Percentiles rank a stretch among this genome's conserved stretches.
phyloP scores from a whole-genome alignment of 2,113 vertebrate species.

The Stegastes partitus region DNA sequence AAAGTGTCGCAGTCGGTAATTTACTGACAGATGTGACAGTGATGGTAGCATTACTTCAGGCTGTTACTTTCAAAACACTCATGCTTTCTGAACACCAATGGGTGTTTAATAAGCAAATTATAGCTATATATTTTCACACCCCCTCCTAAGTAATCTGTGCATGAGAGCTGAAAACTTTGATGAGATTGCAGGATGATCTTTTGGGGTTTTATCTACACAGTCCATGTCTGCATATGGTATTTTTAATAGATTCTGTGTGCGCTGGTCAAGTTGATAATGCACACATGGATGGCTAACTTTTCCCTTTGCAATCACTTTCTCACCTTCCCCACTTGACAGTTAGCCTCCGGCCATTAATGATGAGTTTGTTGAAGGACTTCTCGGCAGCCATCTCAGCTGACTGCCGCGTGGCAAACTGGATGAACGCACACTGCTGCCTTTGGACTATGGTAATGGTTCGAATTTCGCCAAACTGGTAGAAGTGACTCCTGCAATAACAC shows the following conservation, averaged over 20 bases:
- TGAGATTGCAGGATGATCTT: neutral
- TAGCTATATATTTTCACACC: conserved; percentile 3
- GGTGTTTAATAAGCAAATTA: conserved; percentile 30
- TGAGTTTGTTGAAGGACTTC: conserved; percentile 99
- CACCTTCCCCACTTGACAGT: conserved; percentile 99
- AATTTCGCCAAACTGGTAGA: conserved; percentile 99
- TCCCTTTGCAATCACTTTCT: conserved; percentile 40
- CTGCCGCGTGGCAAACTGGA: conserved; percentile 96
- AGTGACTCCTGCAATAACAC: conserved; percentile 89
- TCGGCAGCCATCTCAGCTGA: conserved; percentile 95
- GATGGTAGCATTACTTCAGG: neutral
- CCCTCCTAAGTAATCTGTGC: neutral
- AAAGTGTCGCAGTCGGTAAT: neutral
- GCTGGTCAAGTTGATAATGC: neutral
- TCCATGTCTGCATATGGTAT: too few relatives aligned
- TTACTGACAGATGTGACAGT: conserved; percentile 7
- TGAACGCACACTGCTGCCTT: conserved; percentile 97
- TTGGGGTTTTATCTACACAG: neutral
- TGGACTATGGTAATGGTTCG: conserved; percentile 96
- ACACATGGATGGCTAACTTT: neutral
- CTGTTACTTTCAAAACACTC: neutral
- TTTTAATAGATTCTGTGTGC: too few relatives aligned
- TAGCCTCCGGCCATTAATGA: conserved; percentile 95
- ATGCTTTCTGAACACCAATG: neutral
- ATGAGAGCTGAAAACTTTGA: neutral